A percentile compares a stretch with the other conserved stretches of the same genome.
These are phyloP conservation scores for Thripadectes ignobilis DNA, from an alignment of 2,797 vertebrate genomes.

Conservation along the genomic window DNA sequence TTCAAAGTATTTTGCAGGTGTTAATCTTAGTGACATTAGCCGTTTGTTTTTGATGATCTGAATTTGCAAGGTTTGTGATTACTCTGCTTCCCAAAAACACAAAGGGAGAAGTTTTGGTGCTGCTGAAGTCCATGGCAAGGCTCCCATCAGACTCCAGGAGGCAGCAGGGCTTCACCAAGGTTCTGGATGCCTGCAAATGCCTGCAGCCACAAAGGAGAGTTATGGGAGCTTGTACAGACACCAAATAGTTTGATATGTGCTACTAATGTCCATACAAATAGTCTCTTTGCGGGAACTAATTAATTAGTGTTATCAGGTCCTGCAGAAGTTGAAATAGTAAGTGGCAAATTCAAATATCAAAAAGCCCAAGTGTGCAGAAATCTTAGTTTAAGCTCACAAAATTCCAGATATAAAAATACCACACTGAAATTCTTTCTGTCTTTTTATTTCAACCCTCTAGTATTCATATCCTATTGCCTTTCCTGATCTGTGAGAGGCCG, in stretches of 20 bases:
- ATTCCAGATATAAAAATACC: not conserved
- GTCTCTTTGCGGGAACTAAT: not conserved
- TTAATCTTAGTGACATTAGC: constrained; percentile 40
- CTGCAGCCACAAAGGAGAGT: not conserved
- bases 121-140: not conserved
- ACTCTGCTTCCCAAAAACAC: not conserved
- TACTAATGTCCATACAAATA: not conserved
- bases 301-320: not conserved
- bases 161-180: constrained; percentile 48
- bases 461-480: not conserved
- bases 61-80: not conserved
- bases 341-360: not conserved
- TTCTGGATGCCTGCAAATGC: not conserved
- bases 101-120: not conserved
- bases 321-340: not conserved
- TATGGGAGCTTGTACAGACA: not conserved
- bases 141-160: constrained; percentile 50
- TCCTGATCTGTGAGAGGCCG: not conserved
- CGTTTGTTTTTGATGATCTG: not conserved
- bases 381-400: not conserved
- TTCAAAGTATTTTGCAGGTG: constrained; percentile 53
- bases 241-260: not conserved
- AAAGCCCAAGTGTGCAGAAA: not conserved
- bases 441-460: not conserved
- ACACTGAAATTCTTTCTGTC: not conserved